Evolutionary conservation across 2,113 vertebrate genomes (phyloP), one percentile per base, ranked within the genome.

Genomic region (Thamnaconus septentrionalis): DNA sequence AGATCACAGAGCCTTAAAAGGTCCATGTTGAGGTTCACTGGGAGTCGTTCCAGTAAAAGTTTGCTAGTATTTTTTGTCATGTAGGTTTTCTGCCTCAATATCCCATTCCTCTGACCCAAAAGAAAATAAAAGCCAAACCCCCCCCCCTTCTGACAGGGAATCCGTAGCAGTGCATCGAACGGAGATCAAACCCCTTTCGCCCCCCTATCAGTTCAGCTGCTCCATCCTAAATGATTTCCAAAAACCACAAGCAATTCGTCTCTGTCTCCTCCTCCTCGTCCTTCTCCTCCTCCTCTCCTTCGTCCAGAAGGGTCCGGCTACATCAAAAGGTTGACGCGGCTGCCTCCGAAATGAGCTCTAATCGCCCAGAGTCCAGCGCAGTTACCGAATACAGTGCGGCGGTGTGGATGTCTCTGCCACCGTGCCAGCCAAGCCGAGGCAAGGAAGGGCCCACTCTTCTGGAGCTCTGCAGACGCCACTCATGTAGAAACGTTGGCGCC

Each of bases 141-240:
- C 18, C 18, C 39, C 53, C 44, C 60, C 5, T 49, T n/a, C 48
- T 48, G 42, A 49, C 7, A 4, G 31, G 52, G 47, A 74, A 42
- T 47, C 64, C 3, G 71, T 5, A n/a, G 42, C 18, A 31, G 18
- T 31, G 18, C 18, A 76, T 73, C 62, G 10, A 60, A 9, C 63
- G 61, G 73, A 90, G 87, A 89, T 91, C 88, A 89, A 89, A 77
- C 80, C 74, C 44, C 82, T 88, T 87, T 87, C 74, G 61, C 72
- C 85, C 83, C 83, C 84, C 80, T 83, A 82, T 87, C 81, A 84
- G 75, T 75, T 83, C 67, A 78, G 77, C 59, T 58, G n/a, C 75
- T 69, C 72, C 46, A 12, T 66, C 73, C 66, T 71, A 78, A 85
- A 80, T 74, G 76, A 82, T 86, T 85, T 71, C 73, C 69, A 64